Conservation (phyloP, 2,797 vertebrate species). For the Delichon dasypus region DNA sequence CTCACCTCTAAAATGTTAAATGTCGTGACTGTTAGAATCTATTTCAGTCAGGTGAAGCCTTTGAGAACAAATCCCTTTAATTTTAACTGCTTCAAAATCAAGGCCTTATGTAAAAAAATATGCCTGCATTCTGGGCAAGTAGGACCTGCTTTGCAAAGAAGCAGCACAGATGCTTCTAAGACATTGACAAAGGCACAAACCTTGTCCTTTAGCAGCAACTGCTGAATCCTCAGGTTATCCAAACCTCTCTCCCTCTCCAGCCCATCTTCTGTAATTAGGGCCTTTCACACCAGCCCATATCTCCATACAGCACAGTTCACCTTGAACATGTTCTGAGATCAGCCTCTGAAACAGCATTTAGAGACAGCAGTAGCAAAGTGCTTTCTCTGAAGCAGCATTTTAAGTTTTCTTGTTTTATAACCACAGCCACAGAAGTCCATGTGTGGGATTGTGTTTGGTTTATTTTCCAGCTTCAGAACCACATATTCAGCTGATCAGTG, state of each 20-base stretch:
- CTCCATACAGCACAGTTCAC: background rate
- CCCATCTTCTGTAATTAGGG: background rate
- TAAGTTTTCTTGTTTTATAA: background rate
- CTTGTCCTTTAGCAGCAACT: background rate
- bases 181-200: background rate
- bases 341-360: background rate
- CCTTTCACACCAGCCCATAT: background rate
- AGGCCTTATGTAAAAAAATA: background rate
- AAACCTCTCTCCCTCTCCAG: background rate
- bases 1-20: background rate
- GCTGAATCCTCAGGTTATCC: background rate
- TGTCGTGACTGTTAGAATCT: background rate
- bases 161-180: background rate
- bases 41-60: background rate
- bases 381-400: background rate
- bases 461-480: background rate
- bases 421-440: background rate
- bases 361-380: background rate
- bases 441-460: background rate
- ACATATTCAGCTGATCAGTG: background rate
- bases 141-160: background rate
- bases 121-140: background rate
- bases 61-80: background rate
- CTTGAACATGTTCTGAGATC: background rate
- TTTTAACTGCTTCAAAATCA: background rate